Conservation (phyloP, 2,888 invertebrate genomes). For the Smittia sp. region DNA sequence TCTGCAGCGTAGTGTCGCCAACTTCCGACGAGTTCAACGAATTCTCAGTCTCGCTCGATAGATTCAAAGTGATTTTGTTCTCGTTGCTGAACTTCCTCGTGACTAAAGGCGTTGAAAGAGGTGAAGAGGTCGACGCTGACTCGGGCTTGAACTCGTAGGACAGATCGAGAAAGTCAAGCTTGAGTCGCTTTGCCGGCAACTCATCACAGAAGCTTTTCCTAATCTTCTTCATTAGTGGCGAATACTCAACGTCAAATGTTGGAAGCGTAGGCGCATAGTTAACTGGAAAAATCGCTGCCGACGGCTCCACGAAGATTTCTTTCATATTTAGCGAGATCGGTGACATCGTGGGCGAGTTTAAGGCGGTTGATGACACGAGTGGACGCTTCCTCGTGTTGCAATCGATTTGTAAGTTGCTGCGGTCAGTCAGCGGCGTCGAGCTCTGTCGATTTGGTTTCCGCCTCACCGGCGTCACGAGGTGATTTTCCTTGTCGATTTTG, state of each 20-base stretch:
- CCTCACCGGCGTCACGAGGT: not conserved
- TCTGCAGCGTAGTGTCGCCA: conserved; percentile 52
- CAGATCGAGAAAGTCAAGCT: conserved; percentile 27
- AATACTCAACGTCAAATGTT: conserved; percentile 51
- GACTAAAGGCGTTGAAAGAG: conserved; percentile 26
- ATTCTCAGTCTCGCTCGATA: conserved; percentile 43
- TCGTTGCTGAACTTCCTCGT: conserved; percentile 5
- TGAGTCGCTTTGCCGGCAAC: conserved; percentile 42
- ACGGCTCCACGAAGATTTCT: conserved; percentile 17
- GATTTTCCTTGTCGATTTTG: conserved; percentile 28
- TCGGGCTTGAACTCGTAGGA: conserved; percentile 37
- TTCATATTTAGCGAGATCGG: conserved; percentile 14
- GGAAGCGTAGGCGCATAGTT: conserved; percentile 51
- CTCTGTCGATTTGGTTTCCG: conserved; percentile 10
- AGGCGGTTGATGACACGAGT: not conserved
- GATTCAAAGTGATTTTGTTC: not conserved
- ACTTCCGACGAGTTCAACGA: conserved; percentile 50
- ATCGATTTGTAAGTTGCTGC: conserved; percentile 16
- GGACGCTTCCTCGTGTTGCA: conserved; percentile 7
- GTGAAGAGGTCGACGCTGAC: conserved; percentile 27
- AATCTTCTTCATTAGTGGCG: conserved; percentile 45
- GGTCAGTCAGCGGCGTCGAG: conserved; percentile 29
- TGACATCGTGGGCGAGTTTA: conserved; percentile 10
- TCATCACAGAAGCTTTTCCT: not conserved
- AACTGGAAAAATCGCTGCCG: conserved; percentile 5